Base-by-base conservation (phyloP, 2,888 invertebrate species). In the Phrixothrix hirtus region DNA sequence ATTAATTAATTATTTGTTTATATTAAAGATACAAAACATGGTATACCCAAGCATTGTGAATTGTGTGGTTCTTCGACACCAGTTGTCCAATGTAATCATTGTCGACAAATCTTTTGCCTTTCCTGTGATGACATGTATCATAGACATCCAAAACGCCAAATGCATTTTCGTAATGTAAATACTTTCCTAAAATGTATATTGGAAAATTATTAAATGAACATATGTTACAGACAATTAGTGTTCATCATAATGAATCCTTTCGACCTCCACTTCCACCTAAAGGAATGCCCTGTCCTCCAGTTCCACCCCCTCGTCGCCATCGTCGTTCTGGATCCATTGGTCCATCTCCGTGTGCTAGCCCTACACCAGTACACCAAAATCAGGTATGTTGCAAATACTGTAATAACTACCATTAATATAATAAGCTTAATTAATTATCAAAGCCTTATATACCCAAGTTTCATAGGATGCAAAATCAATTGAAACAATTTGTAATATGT, bases 81-180 rank as follows among this genome's bases (percentile, higher is more conserved):
- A 1, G 84, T 87, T 59, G 88, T 94, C 4, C 83, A 86, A 26
- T 95, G 95, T 76, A 85, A 89, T 49, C 87, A 88, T 71, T 95
- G 95, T 75, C 82, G 83, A 27, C 91, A 92, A 67, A 88, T 89
- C 46, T 92, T 93, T 64, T 95, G 95, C 72, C 84, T 88, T 48
- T 89, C 92, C 32, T 95, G 95, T 77, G 94, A 95, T 73, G 92
- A 93, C 72, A 93, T 94, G 90, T 95, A 92, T 76, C 94, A 95
- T 75, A 83, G 92, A 58, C 95, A 95, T 74, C 94, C 95, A 0
- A 93, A 94, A 69, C 80, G 94, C 56, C 86, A 89, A 63, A 80
- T 83, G 58, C 95, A 95, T 72, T 79, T 85, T 58, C 80, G 95
- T 69, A 87, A 88, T 80, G 90, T 88, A 75, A 68, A 65, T 61